Percentiles rank a stretch among this genome's conserved stretches.
These are phyloP conservation scores for Panagrolaimus sp. DNA, from an alignment of 1,140 invertebrate genomes.

Conservation along the genomic window DNA sequence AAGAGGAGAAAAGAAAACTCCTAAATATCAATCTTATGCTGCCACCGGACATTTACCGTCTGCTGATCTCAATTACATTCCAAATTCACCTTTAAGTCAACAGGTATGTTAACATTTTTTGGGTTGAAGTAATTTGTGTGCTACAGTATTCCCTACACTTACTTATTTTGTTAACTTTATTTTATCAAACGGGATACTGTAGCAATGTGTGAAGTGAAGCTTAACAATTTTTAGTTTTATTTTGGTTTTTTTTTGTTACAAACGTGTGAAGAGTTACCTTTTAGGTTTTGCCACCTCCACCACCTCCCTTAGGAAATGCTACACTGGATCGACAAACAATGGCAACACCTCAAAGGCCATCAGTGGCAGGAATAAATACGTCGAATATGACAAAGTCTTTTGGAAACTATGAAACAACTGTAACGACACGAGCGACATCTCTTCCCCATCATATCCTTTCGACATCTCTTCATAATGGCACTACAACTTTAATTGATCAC, in stretches of 20 bases:
- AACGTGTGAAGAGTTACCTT: neutral
- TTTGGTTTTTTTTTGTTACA: neutral
- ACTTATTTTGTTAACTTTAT: slow-evolving; percentile 23
- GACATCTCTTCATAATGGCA: slow-evolving; percentile 12
- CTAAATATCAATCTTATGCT: slow-evolving; percentile 53
- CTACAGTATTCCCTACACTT: neutral
- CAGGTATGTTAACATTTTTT: slow-evolving; percentile 33
- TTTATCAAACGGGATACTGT: neutral
- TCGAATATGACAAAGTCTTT: too few species aligned
- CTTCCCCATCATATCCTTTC: too few species aligned
- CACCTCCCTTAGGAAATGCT: too few species aligned
- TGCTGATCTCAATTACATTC: slow-evolving; percentile 38
- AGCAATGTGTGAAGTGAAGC: neutral
- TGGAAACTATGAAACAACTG: too few species aligned
- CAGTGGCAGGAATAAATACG: too few species aligned
- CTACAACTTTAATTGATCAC: too few species aligned
- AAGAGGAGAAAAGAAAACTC: slow-evolving; percentile 42
- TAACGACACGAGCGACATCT: too few species aligned
- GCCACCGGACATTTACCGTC: slow-evolving; percentile 32
- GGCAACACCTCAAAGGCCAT: too few species aligned
- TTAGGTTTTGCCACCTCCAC: too few species aligned
- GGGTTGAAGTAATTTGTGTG: neutral
- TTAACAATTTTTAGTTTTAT: neutral
- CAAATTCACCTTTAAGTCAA: slow-evolving; percentile 31
- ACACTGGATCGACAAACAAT: too few species aligned